A percentile compares a stretch with the other conserved stretches of the same genome.
Conservation (phyloP, 2,113 vertebrate species). For the Tychaedon coryphoeus region DNA sequence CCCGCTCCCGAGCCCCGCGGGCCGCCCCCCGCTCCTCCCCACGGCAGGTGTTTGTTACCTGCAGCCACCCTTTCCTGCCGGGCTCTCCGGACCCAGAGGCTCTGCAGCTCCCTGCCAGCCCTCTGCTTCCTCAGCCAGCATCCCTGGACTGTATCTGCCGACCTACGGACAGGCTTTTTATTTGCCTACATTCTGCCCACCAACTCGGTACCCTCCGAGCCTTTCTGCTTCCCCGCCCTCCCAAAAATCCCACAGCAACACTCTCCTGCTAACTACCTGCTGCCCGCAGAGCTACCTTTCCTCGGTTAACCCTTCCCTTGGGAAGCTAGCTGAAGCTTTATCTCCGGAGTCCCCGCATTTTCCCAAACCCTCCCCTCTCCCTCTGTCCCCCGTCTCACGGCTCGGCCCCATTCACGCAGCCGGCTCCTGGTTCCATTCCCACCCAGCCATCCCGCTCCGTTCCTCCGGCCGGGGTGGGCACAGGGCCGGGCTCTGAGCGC, state of each 20-base stretch:
- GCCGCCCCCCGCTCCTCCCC: neutral
- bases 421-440: neutral
- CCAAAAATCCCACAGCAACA: neutral
- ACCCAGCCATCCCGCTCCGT: neutral
- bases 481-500: accelerated
- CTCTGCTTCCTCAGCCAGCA: neutral
- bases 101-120: neutral
- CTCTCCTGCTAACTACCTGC: neutral
- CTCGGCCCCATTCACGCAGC: neutral
- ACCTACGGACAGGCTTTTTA: neutral
- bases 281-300: neutral
- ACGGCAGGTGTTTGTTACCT: neutral
- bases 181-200: neutral
- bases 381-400: neutral
- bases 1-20: neutral
- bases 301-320: neutral
- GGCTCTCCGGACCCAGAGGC: neutral
- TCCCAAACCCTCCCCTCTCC: neutral
- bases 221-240: neutral
- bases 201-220: neutral
- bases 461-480: accelerated
- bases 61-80: neutral
- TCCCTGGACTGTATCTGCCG: neutral
- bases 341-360: neutral
- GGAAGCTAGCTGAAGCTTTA: neutral